Conservation (phyloP, 2,888 invertebrate species). For the Cheilosia urbana region DNA sequence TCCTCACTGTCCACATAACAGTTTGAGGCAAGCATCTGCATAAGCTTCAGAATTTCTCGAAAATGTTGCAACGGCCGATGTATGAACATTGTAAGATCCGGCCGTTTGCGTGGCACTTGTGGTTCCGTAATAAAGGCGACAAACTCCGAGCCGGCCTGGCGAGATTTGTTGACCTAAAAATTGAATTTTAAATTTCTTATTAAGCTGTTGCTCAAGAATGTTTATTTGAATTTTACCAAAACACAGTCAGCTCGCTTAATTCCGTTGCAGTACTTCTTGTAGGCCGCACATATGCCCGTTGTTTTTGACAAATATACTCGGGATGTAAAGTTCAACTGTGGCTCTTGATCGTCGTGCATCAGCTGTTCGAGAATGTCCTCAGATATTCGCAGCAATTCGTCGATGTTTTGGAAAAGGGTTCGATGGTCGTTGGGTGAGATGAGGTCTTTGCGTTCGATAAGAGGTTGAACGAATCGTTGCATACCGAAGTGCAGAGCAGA, state of each 20-base stretch:
- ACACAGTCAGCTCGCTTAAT: slow-evolving; percentile 94
- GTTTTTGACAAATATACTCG: slow-evolving; percentile 90
- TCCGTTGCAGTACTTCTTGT: slow-evolving; percentile 92
- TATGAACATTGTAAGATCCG: slow-evolving; percentile 93
- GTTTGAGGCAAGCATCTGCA: slow-evolving; percentile 85
- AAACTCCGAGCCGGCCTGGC: slow-evolving; percentile 91
- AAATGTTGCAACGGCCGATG: slow-evolving; percentile 94
- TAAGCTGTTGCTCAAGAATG: background rate
- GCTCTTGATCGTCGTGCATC: slow-evolving; percentile 89
- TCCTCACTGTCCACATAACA: slow-evolving; percentile 83
- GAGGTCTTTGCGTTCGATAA: slow-evolving; percentile 90
- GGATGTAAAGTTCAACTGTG: slow-evolving; percentile 87
- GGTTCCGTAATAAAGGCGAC: slow-evolving; percentile 92
- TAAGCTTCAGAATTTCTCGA: slow-evolving; percentile 86
- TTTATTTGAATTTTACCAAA: slow-evolving; percentile 85
- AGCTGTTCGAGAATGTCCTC: slow-evolving; percentile 92
- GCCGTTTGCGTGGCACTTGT: slow-evolving; percentile 91
- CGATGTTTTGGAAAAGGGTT: slow-evolving; percentile 92
- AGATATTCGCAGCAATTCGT: slow-evolving; percentile 90
- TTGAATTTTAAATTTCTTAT: slow-evolving; percentile 2
- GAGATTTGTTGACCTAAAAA: slow-evolving; percentile 87
- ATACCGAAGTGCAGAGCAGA: slow-evolving; percentile 91
- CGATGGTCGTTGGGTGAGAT: slow-evolving; percentile 91
- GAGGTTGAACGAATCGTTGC: slow-evolving; percentile 90
- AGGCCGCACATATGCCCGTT: slow-evolving; percentile 89